Evolutionary conservation across 2,797 vertebrate species (phyloP).

Genomic region (Gallinago solitaria): DNA sequence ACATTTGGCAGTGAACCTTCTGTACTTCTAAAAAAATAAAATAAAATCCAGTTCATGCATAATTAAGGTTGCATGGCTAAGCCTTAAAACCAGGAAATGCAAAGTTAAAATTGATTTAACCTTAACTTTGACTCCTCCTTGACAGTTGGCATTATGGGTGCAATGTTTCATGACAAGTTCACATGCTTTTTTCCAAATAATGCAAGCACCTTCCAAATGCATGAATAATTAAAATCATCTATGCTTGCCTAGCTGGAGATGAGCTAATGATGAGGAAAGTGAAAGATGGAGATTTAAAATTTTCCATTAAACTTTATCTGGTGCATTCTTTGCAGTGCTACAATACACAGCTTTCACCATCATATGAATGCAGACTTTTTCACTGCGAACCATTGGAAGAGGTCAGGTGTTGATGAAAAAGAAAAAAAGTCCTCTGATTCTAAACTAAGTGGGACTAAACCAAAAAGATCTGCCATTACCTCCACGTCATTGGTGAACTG

Average conservation of each 20-base stretch:
- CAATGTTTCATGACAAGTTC: conserved; percentile 36
- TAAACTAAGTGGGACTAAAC: neutral
- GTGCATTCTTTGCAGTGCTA: neutral
- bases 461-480: neutral
- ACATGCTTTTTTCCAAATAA: conserved; percentile 19
- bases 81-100: conserved; percentile 1
- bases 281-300: neutral
- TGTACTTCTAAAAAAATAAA: neutral
- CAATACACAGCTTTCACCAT: neutral
- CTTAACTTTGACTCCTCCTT: conserved; percentile 49
- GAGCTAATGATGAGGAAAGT: conserved; percentile 7
- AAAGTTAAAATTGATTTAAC: conserved; percentile 41
- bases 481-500: neutral
- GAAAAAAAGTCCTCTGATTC: neutral
- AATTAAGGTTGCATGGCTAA: conserved; percentile 28
- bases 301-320: neutral
- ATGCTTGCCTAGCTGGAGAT: neutral
- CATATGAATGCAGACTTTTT: neutral
- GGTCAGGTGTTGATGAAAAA: neutral
- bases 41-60: neutral
- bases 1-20: conserved; percentile 46
- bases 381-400: neutral
- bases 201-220: conserved; percentile 17
- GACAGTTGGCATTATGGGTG: conserved; percentile 12
- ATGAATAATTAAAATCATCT: conserved; percentile 43